Conservation (phyloP, 1,140 invertebrate genomes). For the Pseudobourletiella spinata region DNA sequence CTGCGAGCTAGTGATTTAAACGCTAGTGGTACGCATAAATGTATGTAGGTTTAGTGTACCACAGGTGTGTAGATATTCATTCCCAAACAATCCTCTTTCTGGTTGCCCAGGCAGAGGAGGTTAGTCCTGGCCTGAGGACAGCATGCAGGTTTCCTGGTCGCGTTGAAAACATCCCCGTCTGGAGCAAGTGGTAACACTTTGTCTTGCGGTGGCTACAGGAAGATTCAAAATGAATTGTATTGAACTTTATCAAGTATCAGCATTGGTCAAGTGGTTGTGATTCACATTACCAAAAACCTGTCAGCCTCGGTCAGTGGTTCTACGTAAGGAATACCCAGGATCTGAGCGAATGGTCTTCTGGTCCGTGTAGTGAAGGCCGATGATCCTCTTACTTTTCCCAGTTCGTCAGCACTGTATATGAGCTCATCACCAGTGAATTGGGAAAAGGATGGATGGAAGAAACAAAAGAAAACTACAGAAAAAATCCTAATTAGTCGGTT, state of each 20-base stretch:
- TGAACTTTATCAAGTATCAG: neutral
- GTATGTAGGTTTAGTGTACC: neutral
- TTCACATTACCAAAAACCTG: neutral
- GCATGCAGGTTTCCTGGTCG: neutral
- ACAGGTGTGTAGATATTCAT: neutral
- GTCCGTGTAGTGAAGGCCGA: neutral
- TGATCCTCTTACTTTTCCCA: neutral
- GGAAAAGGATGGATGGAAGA: no score
- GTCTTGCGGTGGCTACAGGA: neutral
- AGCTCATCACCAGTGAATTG: no score
- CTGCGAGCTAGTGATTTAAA: neutral
- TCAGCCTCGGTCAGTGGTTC: neutral
- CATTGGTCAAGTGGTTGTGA: neutral
- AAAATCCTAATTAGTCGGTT: no score
- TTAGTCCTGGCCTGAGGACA: neutral
- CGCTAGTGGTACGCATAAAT: neutral
- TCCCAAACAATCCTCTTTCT: neutral
- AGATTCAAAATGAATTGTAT: neutral
- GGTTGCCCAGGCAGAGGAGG: neutral
- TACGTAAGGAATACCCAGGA: conserved; percentile 1
- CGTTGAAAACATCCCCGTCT: neutral
- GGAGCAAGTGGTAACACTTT: neutral
- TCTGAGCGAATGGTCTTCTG: neutral
- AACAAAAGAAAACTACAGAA: no score
- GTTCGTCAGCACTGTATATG: neutral